phyloP scores from a whole-genome alignment of 2,797 vertebrate genomes.

The Remorina albescens region DNA sequence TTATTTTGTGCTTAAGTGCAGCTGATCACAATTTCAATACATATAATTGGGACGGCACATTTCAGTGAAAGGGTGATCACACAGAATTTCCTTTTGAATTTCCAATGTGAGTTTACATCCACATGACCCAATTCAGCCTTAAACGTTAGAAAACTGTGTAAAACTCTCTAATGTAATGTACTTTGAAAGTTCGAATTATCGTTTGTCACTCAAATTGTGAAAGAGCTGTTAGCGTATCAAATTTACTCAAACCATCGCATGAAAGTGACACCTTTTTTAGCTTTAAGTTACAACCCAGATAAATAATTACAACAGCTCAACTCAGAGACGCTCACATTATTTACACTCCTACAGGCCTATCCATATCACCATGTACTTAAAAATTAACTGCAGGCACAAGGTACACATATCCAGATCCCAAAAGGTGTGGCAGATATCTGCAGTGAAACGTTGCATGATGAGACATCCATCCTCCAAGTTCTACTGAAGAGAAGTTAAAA shows the following conservation, averaged over 20 bases:
- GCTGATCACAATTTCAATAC: background rate
- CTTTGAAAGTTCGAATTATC: background rate
- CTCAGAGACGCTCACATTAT: background rate
- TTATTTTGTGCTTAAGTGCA: background rate
- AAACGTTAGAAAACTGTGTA: background rate
- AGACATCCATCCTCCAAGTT: slow-evolving; percentile 22
- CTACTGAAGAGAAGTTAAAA: background rate
- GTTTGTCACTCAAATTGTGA: background rate
- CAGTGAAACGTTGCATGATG: slow-evolving; percentile 22
- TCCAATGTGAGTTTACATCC: background rate
- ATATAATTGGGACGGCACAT: background rate
- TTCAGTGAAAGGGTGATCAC: background rate
- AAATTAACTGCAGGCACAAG: slow-evolving; percentile 19
- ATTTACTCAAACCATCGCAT: background rate
- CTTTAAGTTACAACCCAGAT: slow-evolving; percentile 1
- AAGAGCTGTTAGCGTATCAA: background rate
- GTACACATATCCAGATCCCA: slow-evolving; percentile 21
- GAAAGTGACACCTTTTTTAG: background rate
- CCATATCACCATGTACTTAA: slow-evolving; percentile 8
- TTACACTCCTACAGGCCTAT: background rate
- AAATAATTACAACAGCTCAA: slow-evolving; percentile 1
- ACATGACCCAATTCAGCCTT: background rate
- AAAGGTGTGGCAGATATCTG: slow-evolving; percentile 23
- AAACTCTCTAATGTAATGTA: no score
- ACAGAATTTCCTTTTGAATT: background rate